Base-by-base conservation (phyloP, 2,113 vertebrate species). In the Alosa alosa region DNA sequence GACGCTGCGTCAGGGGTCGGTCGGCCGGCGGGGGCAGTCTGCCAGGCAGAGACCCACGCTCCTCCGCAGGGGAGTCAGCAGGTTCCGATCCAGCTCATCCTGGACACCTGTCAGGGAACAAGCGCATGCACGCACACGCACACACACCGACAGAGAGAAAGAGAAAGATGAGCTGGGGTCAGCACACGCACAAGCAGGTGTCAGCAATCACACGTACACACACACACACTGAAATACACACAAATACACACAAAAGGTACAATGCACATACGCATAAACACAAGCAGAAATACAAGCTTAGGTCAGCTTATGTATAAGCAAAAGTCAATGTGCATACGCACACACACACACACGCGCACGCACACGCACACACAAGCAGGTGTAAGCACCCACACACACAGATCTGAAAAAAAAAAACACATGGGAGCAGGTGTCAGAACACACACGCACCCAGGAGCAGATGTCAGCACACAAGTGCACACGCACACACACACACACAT, bases 101-200 rank as follows among this genome's bases (percentile, higher is more conserved):
- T 78, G 72, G 72, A 78, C 72, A 78, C 72, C 72, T 78, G 72
- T 39, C 64, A 68, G n/a, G 25, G n/a, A 31, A 31, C 64, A 55
- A 55, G 3, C 50, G 15, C 31, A 31, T 31, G 31, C 31, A 52
- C 50, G 3, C 15, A 52, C 50, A 52, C 50, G 13, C 50, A 60
- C 20, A 60, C 18, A 20, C 50, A 75, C 0, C 36, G 9, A 36
- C 9, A 31, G n/a, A 75, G 31, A 75, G 36, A 78, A 36, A 39
- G 25, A 78, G 72, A 36, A 39, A 39, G 25, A 78, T 78, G 72
- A 78, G 72, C 72, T 78, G 36, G 64, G 72, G 72, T 78, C 72
- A 78, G 72, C 72, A 78, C 72, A 68, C 9, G 25, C 64, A 78
- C 31, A 39, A 78, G 72, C 72, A 78, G 72, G 72, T 78, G 72